Evolutionary conservation across 64 coral and sea anemone genomes (phyloP), one percentile per base, ranked within the genome.

Genomic region (Anthopleura sola): DNA sequence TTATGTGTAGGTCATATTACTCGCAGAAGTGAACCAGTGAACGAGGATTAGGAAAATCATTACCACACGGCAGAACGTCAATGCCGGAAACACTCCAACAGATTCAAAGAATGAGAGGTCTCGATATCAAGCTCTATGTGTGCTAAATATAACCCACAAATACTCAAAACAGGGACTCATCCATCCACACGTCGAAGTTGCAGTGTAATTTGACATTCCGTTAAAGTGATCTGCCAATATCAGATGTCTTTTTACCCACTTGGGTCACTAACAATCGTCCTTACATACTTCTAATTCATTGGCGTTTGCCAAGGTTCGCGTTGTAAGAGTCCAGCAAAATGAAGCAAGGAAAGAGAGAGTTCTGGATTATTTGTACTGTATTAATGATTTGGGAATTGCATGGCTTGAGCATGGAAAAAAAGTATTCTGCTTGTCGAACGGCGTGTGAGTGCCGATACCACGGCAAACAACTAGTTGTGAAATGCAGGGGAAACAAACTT

Each of bases 141-240:
- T 46, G 33, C 78, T 81, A 81, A 81, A 81, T 81, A 48, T 81
- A 81, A 81, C 78, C 40, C 16, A 48, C 38, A 81, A 15, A 26
- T n/a, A 18, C 33, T 48, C 28, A 40, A 39, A 81, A 23, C 78
- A 15, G 78, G 78, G 37, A 29, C 78, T 32, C 26, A 26, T 81
- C 78, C 17, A 49, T 81, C 39, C 20, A 53, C 78, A 81, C 78
- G 48, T 81, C 6, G 10, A 34, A 71, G 66, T 71, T 71, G 66
- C 15, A 32, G 3, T 29, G 28, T 34, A 71, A 71, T 31, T 32
- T 32, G 66, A 71, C 78, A 81, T 46, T 81, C 78, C 38, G 11
- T 44, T 37, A 53, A 37, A 81, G 20, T 12, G 38, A 81, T 53
- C 78, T 48, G 16, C 78, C 26, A 24, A 81, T 81, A 53, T 81